Conservation (phyloP, 2,888 invertebrate species). For the Caenorhabditis doughertyi region DNA sequence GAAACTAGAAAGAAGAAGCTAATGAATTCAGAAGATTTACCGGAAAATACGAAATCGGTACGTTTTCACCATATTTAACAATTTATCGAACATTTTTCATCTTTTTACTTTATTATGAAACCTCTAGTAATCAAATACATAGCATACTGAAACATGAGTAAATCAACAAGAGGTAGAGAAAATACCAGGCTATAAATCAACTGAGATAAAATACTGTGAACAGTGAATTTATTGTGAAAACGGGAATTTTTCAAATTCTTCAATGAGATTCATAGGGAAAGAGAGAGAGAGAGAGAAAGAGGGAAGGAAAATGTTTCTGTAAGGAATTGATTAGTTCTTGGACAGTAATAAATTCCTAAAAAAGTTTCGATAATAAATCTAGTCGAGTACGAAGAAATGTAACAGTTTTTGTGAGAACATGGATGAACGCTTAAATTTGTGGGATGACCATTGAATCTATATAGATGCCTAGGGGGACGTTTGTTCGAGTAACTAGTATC, state of each 20-base stretch:
- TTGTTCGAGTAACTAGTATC: constrained; percentile 17
- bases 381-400: not conserved
- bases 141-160: not conserved
- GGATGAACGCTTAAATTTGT: too few species aligned
- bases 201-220: constrained; percentile 2
- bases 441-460: not conserved
- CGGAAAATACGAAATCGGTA: too few species aligned
- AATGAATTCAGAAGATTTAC: too few species aligned
- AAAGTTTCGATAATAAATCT: not conserved
- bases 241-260: not conserved
- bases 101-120: not conserved
- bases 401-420: not conserved
- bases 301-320: too few species aligned
- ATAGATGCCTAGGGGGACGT: too few species aligned
- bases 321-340: not conserved
- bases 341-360: not conserved
- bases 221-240: not conserved
- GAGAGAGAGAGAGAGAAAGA: too few species aligned
- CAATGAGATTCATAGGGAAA: constrained; percentile 9
- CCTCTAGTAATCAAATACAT: not conserved
- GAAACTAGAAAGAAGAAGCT: not conserved
- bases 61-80: constrained; percentile 1
- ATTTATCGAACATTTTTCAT: not conserved
- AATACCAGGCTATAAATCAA: not conserved
- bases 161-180: not conserved